phyloP scores from a whole-genome alignment of 2,113 vertebrate species.

The Oenanthe oenanthe region DNA sequence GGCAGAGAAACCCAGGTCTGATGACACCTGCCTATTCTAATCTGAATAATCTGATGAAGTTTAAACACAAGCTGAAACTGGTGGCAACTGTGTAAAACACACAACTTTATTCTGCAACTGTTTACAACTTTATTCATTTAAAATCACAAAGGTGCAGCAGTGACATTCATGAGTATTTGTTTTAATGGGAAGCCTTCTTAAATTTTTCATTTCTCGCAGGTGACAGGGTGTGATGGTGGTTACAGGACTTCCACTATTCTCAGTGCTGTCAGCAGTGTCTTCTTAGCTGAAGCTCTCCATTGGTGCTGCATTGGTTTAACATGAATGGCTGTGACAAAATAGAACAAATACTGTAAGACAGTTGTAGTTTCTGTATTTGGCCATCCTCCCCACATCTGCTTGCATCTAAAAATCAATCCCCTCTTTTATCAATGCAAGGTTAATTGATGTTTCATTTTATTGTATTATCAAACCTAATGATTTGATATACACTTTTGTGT shows the following conservation, averaged over 20 bases:
- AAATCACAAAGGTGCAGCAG: background rate
- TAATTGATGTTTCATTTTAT: background rate
- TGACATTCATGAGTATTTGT: background rate
- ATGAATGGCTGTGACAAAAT: background rate
- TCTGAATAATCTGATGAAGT: background rate
- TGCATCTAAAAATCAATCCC: background rate
- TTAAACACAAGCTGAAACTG: background rate
- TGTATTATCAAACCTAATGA: background rate
- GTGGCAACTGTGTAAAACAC: background rate
- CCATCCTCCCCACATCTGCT: background rate
- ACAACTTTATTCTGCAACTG: conserved; percentile 19
- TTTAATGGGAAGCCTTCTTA: background rate
- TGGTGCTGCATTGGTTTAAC: background rate
- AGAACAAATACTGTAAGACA: background rate
- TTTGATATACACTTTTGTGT: background rate
- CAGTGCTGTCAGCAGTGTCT: background rate
- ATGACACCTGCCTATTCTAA: background rate
- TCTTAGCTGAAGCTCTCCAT: background rate
- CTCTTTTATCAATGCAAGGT: background rate
- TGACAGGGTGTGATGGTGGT: background rate
- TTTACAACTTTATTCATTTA: background rate
- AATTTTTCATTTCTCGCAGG: background rate
- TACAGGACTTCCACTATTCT: background rate
- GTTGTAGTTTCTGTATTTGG: background rate
- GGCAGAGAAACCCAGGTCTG: background rate